These are phyloP conservation scores for Drosophila algonquin DNA, from an alignment of 2,888 invertebrate species.

Conservation along the genomic window DNA sequence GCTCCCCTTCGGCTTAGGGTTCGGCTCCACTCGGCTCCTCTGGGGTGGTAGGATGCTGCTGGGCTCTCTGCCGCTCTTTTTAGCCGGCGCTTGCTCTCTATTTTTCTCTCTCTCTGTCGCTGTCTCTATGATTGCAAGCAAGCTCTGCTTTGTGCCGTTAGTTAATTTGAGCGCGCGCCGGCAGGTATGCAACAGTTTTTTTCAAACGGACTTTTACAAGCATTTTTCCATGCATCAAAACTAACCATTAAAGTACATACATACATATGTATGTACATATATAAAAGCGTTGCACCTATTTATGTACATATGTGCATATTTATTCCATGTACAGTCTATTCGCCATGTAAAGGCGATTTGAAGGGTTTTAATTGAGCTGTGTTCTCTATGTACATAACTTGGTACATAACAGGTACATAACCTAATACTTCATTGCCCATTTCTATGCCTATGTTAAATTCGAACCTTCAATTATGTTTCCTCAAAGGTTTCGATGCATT, in stretches of 20 bases:
- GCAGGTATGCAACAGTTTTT: constrained; percentile 75
- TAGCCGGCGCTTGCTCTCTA: constrained; percentile 18
- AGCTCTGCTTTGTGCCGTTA: constrained; percentile 35
- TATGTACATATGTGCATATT: constrained; percentile 5
- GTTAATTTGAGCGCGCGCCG: constrained; percentile 63
- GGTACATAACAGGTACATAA: too few relatives aligned
- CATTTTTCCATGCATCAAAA: constrained; percentile 50
- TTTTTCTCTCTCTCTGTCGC: constrained; percentile 8
- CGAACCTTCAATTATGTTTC: constrained; percentile 49
- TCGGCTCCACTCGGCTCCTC: constrained; percentile 30
- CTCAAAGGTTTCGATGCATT: too few relatives aligned
- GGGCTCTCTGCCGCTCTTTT: constrained; percentile 25
- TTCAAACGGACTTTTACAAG: constrained; percentile 66
- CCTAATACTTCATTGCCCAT: neutral
- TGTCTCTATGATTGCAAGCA: constrained; percentile 20
- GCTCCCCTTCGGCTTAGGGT: constrained; percentile 23
- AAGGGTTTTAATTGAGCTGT: too few relatives aligned
- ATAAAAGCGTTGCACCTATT: constrained; percentile 15
- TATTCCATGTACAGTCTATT: neutral
- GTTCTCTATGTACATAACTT: too few relatives aligned
- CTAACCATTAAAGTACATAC: constrained; percentile 42
- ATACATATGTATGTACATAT: constrained; percentile 13
- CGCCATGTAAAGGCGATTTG: neutral
- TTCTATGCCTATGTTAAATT: constrained; percentile 24
- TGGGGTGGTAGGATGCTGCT: constrained; percentile 12